These are phyloP conservation scores for Gadopsis marmoratus DNA, from an alignment of 2,797 vertebrate species.

Conservation along the genomic window DNA sequence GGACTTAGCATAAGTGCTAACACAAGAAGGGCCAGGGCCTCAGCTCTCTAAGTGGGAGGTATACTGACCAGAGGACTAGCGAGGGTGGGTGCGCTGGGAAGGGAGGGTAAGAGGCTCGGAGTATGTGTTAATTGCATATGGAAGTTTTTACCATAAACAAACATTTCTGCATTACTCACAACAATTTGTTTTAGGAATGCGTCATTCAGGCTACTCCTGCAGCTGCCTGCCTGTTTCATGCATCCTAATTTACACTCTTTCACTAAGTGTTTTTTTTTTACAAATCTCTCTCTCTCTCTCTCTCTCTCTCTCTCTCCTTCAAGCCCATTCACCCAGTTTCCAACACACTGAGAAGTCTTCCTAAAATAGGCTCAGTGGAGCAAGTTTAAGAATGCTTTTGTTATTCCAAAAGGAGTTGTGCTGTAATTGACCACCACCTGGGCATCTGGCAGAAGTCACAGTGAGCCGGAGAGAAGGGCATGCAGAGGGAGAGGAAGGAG, in stretches of 20 bases:
- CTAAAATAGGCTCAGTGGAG: slow-evolving; percentile 71
- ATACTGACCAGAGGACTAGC: slow-evolving; percentile 61
- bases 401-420: slow-evolving; percentile 78
- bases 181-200: slow-evolving; percentile 63
- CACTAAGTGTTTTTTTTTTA: slow-evolving; percentile 47
- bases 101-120: slow-evolving; percentile 52
- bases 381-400: slow-evolving; percentile 77
- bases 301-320: slow-evolving; percentile 5
- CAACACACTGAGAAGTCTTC: slow-evolving; percentile 64
- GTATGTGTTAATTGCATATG: slow-evolving; percentile 74
- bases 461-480: slow-evolving; percentile 50
- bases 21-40: slow-evolving; percentile 61
- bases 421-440: slow-evolving; percentile 82
- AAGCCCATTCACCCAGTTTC: slow-evolving; percentile 72
- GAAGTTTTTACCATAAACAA: slow-evolving; percentile 68
- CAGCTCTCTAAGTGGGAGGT: slow-evolving; percentile 73
- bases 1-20: slow-evolving; percentile 69
- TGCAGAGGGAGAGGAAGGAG: slow-evolving; percentile 55
- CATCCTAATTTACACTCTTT: slow-evolving; percentile 56
- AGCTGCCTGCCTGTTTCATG: slow-evolving; percentile 58
- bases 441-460: slow-evolving; percentile 79
- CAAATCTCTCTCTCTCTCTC: slow-evolving; percentile 7
- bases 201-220: slow-evolving; percentile 48
- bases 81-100: slow-evolving; percentile 62
- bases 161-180: slow-evolving; percentile 66